Percentiles rank a stretch among this genome's conserved stretches.
These are phyloP conservation scores for Amphiprion ocellaris DNA, from an alignment of 2,113 vertebrate species.

Conservation along the genomic window DNA sequence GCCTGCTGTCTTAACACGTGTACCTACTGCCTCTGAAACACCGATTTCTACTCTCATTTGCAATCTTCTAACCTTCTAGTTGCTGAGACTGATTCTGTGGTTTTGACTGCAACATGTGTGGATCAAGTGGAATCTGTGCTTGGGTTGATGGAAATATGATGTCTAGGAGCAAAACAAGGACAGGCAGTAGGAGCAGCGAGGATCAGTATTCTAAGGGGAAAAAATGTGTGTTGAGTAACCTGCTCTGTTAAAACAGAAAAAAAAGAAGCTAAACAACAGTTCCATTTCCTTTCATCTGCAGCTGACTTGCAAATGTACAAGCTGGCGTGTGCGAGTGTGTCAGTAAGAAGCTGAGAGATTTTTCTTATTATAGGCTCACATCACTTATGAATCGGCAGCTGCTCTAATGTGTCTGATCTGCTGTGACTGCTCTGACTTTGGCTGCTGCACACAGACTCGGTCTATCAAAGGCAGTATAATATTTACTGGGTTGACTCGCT, in stretches of 20 bases:
- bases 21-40: background rate
- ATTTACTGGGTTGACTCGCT: background rate
- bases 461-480: background rate
- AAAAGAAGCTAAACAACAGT: conserved; percentile 2
- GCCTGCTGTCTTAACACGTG: background rate
- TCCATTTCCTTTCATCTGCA: conserved; percentile 31
- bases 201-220: background rate
- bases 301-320: conserved; percentile 39
- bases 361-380: conserved; percentile 26
- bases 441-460: conserved; percentile 9
- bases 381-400: conserved; percentile 31
- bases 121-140: background rate
- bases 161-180: conserved; percentile 1
- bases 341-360: background rate
- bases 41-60: too few species aligned
- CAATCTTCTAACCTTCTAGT: too few species aligned
- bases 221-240: conserved; percentile 14
- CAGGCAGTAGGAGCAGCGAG: background rate
- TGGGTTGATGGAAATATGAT: conserved; percentile 1
- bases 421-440: conserved; percentile 16
- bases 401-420: conserved; percentile 30
- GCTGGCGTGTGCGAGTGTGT: conserved; percentile 6
- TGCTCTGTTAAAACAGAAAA: background rate
- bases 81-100: too few species aligned
- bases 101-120: conserved; percentile 6